Percentiles rank a stretch among this genome's conserved stretches.
These are phyloP conservation scores for Drosophila yakuba DNA, from an alignment of 1,140 invertebrate genomes.

Conservation along the genomic window DNA sequence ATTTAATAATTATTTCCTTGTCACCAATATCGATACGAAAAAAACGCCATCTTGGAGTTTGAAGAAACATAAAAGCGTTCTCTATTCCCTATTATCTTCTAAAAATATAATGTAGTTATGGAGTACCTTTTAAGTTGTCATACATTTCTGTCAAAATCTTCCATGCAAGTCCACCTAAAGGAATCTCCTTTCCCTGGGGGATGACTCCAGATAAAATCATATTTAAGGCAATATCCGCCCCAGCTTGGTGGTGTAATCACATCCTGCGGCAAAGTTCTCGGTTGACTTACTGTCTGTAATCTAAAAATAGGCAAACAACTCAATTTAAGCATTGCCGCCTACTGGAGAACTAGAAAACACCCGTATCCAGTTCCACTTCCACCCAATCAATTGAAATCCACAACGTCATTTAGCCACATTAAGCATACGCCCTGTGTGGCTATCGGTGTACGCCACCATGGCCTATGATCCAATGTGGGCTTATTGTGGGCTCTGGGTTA, in stretches of 20 bases:
- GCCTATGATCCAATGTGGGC: slow-evolving; percentile 35
- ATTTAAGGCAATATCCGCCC: slow-evolving; percentile 24
- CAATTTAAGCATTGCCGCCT: slow-evolving; percentile 25
- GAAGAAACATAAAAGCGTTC: no score
- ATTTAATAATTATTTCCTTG: not conserved
- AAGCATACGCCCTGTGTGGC: slow-evolving; percentile 64
- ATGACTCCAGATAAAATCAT: not conserved
- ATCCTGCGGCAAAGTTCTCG: slow-evolving; percentile 13
- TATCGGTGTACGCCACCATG: slow-evolving; percentile 1
- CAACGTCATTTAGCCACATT: slow-evolving; percentile 66
- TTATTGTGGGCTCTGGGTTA: slow-evolving; percentile 76
- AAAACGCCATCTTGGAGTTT: no score
- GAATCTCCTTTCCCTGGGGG: not conserved
- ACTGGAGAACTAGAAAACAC: slow-evolving; percentile 29
- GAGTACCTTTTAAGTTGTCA: not conserved
- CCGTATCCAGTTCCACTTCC: not conserved
- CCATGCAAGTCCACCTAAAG: not conserved
- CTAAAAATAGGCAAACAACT: slow-evolving; percentile 45
- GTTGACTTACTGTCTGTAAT: slow-evolving; percentile 23
- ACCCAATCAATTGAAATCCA: slow-evolving; percentile 66
- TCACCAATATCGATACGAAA: not conserved
- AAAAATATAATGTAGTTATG: not conserved
- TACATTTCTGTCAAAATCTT: not conserved
- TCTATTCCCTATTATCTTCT: not conserved
- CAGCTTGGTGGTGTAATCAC: slow-evolving; percentile 19